These are phyloP conservation scores for Drosophila aldrichi DNA, from an alignment of 2,888 invertebrate species.

Conservation along the genomic window DNA sequence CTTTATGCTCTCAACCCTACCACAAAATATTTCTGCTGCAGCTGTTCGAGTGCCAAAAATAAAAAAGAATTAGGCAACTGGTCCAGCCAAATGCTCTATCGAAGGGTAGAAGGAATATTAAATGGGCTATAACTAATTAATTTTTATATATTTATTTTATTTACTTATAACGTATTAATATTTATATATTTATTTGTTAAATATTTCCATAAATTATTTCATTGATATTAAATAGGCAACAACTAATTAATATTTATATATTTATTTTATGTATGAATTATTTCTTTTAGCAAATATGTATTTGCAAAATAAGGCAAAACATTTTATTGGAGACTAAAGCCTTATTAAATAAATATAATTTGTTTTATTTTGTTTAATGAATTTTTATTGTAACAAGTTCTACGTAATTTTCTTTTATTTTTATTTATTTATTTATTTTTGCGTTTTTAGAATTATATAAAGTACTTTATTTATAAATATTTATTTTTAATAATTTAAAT, in stretches of 20 bases:
- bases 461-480: too few relatives aligned
- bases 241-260: neutral
- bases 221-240: neutral
- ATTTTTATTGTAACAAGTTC: too few relatives aligned
- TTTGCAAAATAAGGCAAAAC: too few relatives aligned
- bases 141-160: neutral
- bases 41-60: constrained; percentile 27
- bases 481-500: too few relatives aligned
- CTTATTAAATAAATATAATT: too few relatives aligned
- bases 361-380: too few relatives aligned
- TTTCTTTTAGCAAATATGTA: neutral
- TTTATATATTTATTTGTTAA: neutral
- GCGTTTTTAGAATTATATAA: too few relatives aligned
- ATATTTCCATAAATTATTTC: too few relatives aligned
- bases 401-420: too few relatives aligned
- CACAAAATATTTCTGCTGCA: constrained; percentile 18
- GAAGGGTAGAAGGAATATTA: neutral
- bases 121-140: neutral
- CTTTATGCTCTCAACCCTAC: neutral
- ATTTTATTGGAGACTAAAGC: too few relatives aligned
- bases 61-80: neutral
- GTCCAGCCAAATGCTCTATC: constrained; percentile 7
- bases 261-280: neutral
- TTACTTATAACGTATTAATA: neutral
- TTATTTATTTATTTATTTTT: too few relatives aligned